A percentile compares a stretch with the other conserved stretches of the same genome.
Conservation (phyloP, 2,888 invertebrate species). For the Calliphora vomitoria region DNA sequence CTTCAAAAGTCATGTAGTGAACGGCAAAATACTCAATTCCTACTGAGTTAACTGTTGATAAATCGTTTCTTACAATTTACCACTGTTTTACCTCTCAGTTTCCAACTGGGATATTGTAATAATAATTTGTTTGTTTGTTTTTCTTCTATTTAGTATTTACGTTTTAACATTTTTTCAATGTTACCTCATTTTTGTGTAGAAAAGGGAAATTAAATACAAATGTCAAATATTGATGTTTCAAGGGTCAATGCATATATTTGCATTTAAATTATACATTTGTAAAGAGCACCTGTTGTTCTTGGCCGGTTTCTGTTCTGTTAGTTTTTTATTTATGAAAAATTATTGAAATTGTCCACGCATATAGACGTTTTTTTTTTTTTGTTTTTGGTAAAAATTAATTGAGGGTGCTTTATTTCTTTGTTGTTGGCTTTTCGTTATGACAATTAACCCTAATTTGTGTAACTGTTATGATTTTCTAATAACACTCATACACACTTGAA, state of each 20-base stretch:
- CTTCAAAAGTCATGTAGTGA: too few relatives aligned
- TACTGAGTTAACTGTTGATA: too few relatives aligned
- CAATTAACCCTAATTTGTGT: slow-evolving; percentile 52
- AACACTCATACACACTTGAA: slow-evolving; percentile 1
- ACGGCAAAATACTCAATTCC: too few relatives aligned
- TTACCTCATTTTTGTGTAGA: slow-evolving; percentile 66
- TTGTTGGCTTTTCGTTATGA: not conserved
- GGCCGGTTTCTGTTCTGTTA: slow-evolving; percentile 42
- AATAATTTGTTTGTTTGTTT: slow-evolving; percentile 13
- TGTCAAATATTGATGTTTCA: slow-evolving; percentile 76
- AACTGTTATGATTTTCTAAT: slow-evolving; percentile 5
- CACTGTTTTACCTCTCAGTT: not conserved
- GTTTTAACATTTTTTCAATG: slow-evolving; percentile 65
- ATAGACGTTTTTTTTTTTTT: slow-evolving; percentile 4
- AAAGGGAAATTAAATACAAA: slow-evolving; percentile 75
- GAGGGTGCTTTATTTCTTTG: slow-evolving; percentile 38
- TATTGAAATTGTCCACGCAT: slow-evolving; percentile 28
- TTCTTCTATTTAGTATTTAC: not conserved
- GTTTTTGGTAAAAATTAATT: slow-evolving; percentile 49
- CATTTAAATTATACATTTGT: slow-evolving; percentile 20
- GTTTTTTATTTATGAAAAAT: not conserved
- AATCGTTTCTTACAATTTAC: too few relatives aligned
- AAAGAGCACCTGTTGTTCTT: slow-evolving; percentile 55
- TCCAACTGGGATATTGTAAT: slow-evolving; percentile 16
- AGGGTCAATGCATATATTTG: slow-evolving; percentile 74